These are phyloP conservation scores for Eugnorisma glareosa DNA, from an alignment of 2,888 invertebrate species.

Conservation along the genomic window DNA sequence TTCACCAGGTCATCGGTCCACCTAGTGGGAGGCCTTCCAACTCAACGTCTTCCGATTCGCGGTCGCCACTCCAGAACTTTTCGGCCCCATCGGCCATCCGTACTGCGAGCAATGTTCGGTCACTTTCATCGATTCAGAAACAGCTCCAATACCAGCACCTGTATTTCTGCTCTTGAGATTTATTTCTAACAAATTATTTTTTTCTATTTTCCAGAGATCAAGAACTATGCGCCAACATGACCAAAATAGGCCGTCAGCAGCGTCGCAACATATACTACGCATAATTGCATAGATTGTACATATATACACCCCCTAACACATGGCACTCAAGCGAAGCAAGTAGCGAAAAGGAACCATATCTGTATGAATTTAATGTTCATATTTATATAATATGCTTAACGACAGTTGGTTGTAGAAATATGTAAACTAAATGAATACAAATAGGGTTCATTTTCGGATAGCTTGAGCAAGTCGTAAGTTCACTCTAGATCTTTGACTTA, in stretches of 20 bases:
- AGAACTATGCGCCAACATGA: slow-evolving; percentile 94
- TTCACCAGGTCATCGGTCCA: too few species aligned
- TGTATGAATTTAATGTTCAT: not conserved
- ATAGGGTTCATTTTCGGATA: not conserved
- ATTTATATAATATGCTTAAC: not conserved
- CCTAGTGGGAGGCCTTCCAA: too few species aligned
- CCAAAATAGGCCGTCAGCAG: slow-evolving; percentile 83
- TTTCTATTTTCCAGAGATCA: slow-evolving; percentile 92
- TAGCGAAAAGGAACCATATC: not conserved
- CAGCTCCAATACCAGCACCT: too few species aligned
- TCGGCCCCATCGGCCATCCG: too few species aligned
- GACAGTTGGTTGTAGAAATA: not conserved
- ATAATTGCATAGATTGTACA: slow-evolving; percentile 31
- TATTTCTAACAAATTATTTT: not conserved
- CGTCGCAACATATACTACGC: slow-evolving; percentile 72
- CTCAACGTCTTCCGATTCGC: too few species aligned
- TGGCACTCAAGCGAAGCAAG: not conserved
- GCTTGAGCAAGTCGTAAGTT: not conserved
- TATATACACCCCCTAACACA: not conserved
- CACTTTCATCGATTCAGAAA: too few species aligned
- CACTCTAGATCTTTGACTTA: not conserved
- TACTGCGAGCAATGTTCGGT: too few species aligned
- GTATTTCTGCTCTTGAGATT: too few species aligned
- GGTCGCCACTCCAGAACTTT: too few species aligned
- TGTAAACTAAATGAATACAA: not conserved